Evolutionary conservation across 1,140 invertebrate genomes (phyloP).

Genomic region (Aleiodes sp.): DNA sequence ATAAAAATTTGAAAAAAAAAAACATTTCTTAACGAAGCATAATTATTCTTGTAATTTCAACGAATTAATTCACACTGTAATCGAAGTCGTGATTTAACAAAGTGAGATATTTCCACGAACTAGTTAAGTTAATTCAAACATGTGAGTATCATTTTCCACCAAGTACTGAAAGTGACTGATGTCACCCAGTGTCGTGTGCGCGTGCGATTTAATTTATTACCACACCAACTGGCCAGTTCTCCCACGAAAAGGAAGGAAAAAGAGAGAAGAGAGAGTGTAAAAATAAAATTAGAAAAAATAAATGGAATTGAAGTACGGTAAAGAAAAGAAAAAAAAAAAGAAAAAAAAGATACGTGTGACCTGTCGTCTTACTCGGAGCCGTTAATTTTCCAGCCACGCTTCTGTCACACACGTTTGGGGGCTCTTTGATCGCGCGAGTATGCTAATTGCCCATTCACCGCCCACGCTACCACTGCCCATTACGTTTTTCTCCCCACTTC

Average conservation of each 20-base stretch:
- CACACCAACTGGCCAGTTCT: slow-evolving; percentile 7
- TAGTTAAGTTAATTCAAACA: not conserved
- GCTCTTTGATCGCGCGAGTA: slow-evolving; percentile 44
- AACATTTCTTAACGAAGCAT: not conserved
- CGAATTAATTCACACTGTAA: not conserved
- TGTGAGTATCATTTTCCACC: slow-evolving; percentile 10
- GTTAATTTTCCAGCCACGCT: slow-evolving; percentile 29
- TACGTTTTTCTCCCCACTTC: slow-evolving; percentile 26
- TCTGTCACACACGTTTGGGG: slow-evolving; percentile 15
- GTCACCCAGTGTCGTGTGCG: slow-evolving; percentile 7
- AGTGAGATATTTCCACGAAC: slow-evolving; percentile 14
- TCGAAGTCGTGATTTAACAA: slow-evolving; percentile 6
- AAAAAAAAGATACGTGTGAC: slow-evolving; percentile 1
- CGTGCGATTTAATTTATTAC: slow-evolving; percentile 5
- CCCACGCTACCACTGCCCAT: slow-evolving; percentile 36
- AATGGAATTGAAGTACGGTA: not conserved
- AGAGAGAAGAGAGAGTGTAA: no score
- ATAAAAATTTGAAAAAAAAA: not conserved
- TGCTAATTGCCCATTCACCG: slow-evolving; percentile 46
- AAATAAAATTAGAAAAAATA: not conserved
- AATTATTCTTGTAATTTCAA: not conserved
- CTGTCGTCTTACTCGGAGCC: slow-evolving; percentile 14
- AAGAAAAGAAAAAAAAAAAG: not conserved
- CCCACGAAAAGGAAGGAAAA: not conserved
- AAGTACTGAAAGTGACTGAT: not conserved